A percentile compares a stretch with the other conserved stretches of the same genome.
phyloP scores from a whole-genome alignment of 92 coral and sea anemone genomes.

The Umimayanthus chanpuru region DNA sequence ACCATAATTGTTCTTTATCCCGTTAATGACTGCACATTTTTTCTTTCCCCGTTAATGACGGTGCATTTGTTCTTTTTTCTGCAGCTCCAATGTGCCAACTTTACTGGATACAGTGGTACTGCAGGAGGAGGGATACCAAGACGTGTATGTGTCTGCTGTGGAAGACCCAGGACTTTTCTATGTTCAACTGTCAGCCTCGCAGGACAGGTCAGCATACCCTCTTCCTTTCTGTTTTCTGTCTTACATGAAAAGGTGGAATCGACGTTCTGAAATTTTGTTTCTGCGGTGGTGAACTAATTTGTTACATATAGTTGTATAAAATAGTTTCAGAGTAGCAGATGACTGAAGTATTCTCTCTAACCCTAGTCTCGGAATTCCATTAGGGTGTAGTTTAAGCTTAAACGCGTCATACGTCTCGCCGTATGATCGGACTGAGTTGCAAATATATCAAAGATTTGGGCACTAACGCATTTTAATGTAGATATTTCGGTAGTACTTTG shows the following conservation, averaged over 20 bases:
- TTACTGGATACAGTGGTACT: constrained; percentile 71
- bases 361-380: not conserved
- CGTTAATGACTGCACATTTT: not conserved
- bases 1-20: too few species aligned
- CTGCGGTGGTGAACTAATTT: not conserved
- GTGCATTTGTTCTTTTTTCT: not conserved
- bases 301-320: not conserved
- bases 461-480: too few species aligned
- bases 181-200: constrained; percentile 64
- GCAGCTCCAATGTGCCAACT: constrained; percentile 53
- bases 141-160: constrained; percentile 85
- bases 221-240: not conserved
- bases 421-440: not conserved
- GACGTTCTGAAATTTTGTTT: not conserved
- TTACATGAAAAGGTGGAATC: not conserved
- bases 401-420: not conserved
- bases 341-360: not conserved
- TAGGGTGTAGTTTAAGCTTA: not conserved
- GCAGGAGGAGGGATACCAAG: constrained; percentile 75
- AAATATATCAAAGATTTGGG: too few species aligned
- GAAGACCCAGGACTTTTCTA: constrained; percentile 84
- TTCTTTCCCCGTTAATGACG: not conserved
- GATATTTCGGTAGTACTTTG: too few species aligned
- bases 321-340: not conserved
- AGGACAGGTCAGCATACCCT: constrained; percentile 56